A percentile compares a stretch with the other conserved stretches of the same genome.
These are phyloP conservation scores for Andricus curvator DNA, from an alignment of 2,888 invertebrate species.

Conservation along the genomic window DNA sequence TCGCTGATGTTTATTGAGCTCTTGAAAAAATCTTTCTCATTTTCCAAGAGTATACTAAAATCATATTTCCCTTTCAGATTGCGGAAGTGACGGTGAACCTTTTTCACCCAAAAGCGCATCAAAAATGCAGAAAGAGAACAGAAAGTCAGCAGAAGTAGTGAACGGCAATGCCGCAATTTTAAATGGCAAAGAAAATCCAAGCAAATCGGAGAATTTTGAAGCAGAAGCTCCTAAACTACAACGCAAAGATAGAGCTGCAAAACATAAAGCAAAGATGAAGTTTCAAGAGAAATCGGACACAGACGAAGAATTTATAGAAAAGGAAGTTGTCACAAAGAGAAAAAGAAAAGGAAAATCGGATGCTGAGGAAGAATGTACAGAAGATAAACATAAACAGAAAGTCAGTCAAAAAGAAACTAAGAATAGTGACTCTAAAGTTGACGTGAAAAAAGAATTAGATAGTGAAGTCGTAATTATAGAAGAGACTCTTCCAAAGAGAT, in stretches of 20 bases:
- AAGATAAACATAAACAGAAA: background rate
- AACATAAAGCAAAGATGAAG: conserved; percentile 32
- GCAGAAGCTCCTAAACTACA: conserved; percentile 12
- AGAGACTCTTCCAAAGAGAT: conserved; percentile 57
- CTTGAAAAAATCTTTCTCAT: conserved; percentile 28
- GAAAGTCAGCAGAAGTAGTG: conserved; percentile 5
- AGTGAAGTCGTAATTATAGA: conserved; percentile 47
- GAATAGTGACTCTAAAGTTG: conserved; percentile 13
- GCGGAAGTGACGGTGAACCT: conserved; percentile 56
- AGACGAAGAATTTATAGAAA: conserved; percentile 12
- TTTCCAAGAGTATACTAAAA: conserved; percentile 9
- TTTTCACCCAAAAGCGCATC: conserved; percentile 54
- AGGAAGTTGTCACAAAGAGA: conserved; percentile 16
- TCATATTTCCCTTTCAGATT: conserved; percentile 53
- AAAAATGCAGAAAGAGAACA: conserved; percentile 15
- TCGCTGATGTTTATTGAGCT: conserved; percentile 66
- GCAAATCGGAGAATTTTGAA: conserved; percentile 1
- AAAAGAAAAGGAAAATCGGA: conserved; percentile 36
- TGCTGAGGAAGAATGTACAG: background rate
- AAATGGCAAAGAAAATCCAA: conserved; percentile 20
- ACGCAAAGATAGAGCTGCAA: conserved; percentile 25
- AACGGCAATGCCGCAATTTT: background rate
- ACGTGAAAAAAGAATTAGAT: conserved; percentile 24
- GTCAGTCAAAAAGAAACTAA: conserved; percentile 21
- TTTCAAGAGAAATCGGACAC: conserved; percentile 21